Evolutionary conservation across 2,888 invertebrate genomes (phyloP), one percentile per base, ranked within the genome.

Genomic region (Hecatera dysodea): DNA sequence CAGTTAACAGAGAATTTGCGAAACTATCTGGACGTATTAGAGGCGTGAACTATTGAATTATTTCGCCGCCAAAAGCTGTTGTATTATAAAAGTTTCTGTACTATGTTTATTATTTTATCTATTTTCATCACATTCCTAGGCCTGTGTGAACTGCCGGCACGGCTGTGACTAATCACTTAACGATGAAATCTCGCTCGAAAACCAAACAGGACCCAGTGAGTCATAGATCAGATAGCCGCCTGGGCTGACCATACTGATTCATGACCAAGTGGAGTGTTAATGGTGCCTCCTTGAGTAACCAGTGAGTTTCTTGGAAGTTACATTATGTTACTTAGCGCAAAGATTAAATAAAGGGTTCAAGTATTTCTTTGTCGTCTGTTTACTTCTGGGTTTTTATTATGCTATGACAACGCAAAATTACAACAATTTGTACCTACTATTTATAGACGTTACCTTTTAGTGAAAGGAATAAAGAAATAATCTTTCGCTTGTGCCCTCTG

Each of bases 81-180:
- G 39, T 68, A 72, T 68, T 81, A 71, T 71, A 67, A 66, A 71
- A 77, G 57, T 71, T 57, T 61, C 48, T 68, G 46, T 42, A 59
- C 52, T 48, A 52, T 73, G 80, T 83, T 83, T 83, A 78, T 82
- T 77, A 73, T 78, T 72, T 62, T 70, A 73, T 80, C 82, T 83
- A 82, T 82, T 83, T 80, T 78, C 52, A 83, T 76, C 81, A 75
- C 85, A 85, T 85, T 85, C 77, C 80, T 83, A 75, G 70, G 72
- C 71, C 67, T 73, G 70, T 74, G 74, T 67, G 73, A 77, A 83
- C 60, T 77, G 72, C 78, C 72, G 74, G 75, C 64, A 39, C 73
- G 56, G 68, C 78, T 75, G 80, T 89, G 88, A 90, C 86, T 88
- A 88, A 90, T 85, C 85, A 84, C 79, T 83, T 84, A 85, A 87